Evolutionary conservation across 1,140 invertebrate genomes (phyloP).

Genomic region (Achatina immaculata): DNA sequence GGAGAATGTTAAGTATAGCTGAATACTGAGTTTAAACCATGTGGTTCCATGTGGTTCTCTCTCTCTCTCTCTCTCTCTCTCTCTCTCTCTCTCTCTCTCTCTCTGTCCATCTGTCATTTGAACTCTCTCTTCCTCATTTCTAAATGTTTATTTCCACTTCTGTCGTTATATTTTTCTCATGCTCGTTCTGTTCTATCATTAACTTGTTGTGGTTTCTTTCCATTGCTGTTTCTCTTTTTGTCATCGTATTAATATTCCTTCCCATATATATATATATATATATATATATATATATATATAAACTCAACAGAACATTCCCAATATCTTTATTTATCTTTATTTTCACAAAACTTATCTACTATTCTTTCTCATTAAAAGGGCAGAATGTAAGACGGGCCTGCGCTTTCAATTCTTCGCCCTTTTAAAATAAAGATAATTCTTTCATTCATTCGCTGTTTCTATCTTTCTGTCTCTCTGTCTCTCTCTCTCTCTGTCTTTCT

Average conservation of each 20-base stretch:
- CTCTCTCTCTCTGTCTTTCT: neutral
- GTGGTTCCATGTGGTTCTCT: too few relatives aligned
- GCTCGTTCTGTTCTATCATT: neutral
- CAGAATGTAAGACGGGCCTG: neutral
- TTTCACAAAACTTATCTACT: neutral
- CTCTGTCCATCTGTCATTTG: too few relatives aligned
- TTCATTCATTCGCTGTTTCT: too few relatives aligned
- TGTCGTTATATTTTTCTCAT: neutral
- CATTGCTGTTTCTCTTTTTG: neutral
- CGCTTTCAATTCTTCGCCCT: too few relatives aligned
- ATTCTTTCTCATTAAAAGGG: neutral
- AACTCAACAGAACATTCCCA: neutral
- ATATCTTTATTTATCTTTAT: neutral
- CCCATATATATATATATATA: neutral
- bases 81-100: too few relatives aligned
- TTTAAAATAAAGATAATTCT: too few relatives aligned
- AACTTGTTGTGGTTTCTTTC: neutral
- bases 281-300: constrained; percentile 5
- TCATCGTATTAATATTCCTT: neutral
- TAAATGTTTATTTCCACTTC: neutral
- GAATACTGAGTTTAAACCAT: too few relatives aligned
- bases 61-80: too few relatives aligned
- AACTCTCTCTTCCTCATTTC: too few relatives aligned
- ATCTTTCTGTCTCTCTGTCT: neutral
- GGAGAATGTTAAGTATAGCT: too few relatives aligned